phyloP scores from a whole-genome alignment of 2,113 vertebrate species.

The Clarias magur region DNA sequence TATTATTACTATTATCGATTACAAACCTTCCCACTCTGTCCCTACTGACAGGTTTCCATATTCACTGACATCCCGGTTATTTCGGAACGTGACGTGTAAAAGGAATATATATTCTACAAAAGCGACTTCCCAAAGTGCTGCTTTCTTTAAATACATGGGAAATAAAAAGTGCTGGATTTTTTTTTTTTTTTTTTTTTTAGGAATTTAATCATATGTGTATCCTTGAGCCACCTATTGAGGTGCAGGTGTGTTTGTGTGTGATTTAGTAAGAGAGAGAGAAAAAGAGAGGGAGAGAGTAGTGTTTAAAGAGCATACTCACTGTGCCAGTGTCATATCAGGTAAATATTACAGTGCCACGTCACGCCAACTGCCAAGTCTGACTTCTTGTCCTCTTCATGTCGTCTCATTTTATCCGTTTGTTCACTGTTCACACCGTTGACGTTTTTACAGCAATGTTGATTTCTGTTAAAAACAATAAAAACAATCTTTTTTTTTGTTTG shows the following conservation, averaged over 20 bases:
- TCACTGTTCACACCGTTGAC: neutral
- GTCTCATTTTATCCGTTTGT: neutral
- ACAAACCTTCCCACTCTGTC: neutral
- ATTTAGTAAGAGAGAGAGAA: neutral
- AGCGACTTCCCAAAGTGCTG: slow-evolving; percentile 5
- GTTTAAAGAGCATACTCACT: slow-evolving; percentile 19
- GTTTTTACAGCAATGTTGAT: neutral
- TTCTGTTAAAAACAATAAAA: neutral
- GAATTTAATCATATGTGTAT: slow-evolving; percentile 10
- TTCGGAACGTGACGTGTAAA: neutral
- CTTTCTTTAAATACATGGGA: neutral
- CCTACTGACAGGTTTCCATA: neutral
- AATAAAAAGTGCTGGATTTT: neutral
- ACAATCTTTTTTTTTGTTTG: neutral
- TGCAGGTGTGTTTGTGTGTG: neutral
- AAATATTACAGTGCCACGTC: slow-evolving; percentile 25
- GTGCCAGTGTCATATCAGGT: slow-evolving; percentile 35
- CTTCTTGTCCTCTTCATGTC: neutral
- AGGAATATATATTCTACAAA: neutral
- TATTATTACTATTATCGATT: neutral
- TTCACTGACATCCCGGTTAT: neutral
- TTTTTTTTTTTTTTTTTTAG: neutral
- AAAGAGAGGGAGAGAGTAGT: neutral
- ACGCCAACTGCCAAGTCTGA: slow-evolving; percentile 18
- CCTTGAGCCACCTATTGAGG: neutral